Evolutionary conservation across 2,113 vertebrate species (phyloP), one percentile per base, ranked within the genome.

Genomic region (pig (Sus scrofa)): DNA sequence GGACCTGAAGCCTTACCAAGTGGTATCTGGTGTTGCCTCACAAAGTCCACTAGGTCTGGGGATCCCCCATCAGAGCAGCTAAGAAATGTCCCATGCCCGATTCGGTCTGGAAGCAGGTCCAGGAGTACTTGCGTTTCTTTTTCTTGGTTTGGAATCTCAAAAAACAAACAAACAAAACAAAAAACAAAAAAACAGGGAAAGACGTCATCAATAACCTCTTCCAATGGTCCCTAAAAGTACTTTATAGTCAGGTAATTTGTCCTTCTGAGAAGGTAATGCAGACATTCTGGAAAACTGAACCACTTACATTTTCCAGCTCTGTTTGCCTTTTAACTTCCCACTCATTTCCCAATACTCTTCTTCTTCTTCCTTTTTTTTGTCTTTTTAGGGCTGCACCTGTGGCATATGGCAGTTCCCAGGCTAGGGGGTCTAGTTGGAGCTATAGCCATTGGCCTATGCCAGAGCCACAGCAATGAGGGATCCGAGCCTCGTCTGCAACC

Each of bases 71-170:
- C 96, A 71, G 99, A 95, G 5, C 98, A 98, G 85, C 98, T 99
- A 60, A 99, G 98, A 91, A 99, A 99, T 6, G 99, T 99, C 9
- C 99, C 99, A 0, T 99, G 99, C 34, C 99, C 99, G 10, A 99
- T 99, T 98, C 99, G 98, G 98, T 99, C 98, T 77, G 99, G 98
- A 92, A 98, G 98, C 85, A 99, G 98, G 96, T 98, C 98, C 95
- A 99, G 96, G 78, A 99, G 98, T 96, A 98, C 93, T 91, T 98
- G 98, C 2, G 99, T 99, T 98, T 99, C 99, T 94, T 99, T 99
- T 89, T 98, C 98, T 98, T 99, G 99, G 78, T 99, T 99, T 83
- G 99, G 99, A 93, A 99, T 98, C 99, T 99, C 98, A 63, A 81
- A 93, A 98, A 56, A 44, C 98, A 63, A 81, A 93, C 98, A 56